Evolutionary conservation across 1,140 invertebrate species (phyloP), one percentile per base, ranked within the genome.

Genomic region (Hetaerina americana): DNA sequence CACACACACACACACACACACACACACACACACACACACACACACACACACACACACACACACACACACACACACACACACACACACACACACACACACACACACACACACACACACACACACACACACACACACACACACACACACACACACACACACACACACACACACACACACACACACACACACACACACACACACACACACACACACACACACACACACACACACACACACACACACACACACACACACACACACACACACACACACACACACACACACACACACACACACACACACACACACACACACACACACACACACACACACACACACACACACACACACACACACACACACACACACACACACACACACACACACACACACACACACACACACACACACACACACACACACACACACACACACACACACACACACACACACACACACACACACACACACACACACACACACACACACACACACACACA

Each of bases 231-330:
- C 72, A 72, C 72, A 72, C 72, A 72, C 72, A 72, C 72, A 72
- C 72, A 72, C 72, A 72, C 70, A 72, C 69, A 72, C 27, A 72
- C 72, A 85, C 85, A 71, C 31, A 71, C 31, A 71, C 31, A 71
- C 31, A 71, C 31, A 71, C 31, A 71, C 31, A 71, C 31, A 71
- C 31, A 71, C 31, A 71, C 31, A 71, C 31, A 71, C 31, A 71
- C 31, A 71, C 31, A 71, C 31, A 71, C 31, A 71, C 31, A 71
- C 31, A 71, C 31, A 71, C 31, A 71, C 31, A 71, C 31, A 71
- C 31, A 71, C 31, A 71, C 31, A 71, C 31, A 71, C 31, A 71
- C 31, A 71, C 31, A 71, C 31, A 71, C 31, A 71, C 31, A 71
- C 31, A 71, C 31, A 71, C 31, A 71, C 31, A 71, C 31, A 71